These are phyloP conservation scores for Drosophila dunni DNA, from an alignment of 1,140 invertebrate genomes.

Conservation along the genomic window DNA sequence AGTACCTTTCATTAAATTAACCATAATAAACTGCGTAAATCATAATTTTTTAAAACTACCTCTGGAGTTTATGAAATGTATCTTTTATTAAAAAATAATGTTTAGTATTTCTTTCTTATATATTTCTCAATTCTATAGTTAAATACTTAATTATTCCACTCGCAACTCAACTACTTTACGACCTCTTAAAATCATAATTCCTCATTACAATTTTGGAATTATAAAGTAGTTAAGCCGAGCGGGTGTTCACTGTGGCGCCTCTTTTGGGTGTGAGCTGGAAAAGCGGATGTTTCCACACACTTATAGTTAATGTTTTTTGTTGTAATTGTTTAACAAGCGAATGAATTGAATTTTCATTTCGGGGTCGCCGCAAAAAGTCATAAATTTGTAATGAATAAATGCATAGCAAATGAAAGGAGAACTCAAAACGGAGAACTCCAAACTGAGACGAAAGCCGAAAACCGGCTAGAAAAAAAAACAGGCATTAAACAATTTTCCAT, in stretches of 20 bases:
- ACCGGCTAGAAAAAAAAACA: slow-evolving; percentile 18
- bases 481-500: slow-evolving; percentile 30
- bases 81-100: background rate
- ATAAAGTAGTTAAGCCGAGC: slow-evolving; percentile 14
- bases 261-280: background rate
- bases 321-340: slow-evolving; percentile 46
- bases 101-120: background rate
- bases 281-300: slow-evolving; percentile 44
- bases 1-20: too few relatives aligned
- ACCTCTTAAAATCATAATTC: slow-evolving; percentile 15
- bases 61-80: too few relatives aligned
- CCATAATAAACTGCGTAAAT: too few relatives aligned
- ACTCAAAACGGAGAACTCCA: too few relatives aligned
- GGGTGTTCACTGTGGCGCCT: slow-evolving; percentile 34
- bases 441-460: slow-evolving; percentile 20
- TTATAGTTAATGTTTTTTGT: background rate
- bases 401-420: slow-evolving; percentile 34
- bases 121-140: background rate
- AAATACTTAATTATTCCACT: slow-evolving; percentile 6
- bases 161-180: slow-evolving; percentile 1
- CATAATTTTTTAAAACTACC: too few relatives aligned
- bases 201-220: slow-evolving; percentile 1
- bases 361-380: slow-evolving; percentile 40
- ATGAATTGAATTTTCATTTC: slow-evolving; percentile 68
- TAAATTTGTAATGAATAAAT: slow-evolving; percentile 76